Conservation (phyloP, 1,140 invertebrate species). For the Sarcophaga bullata region DNA sequence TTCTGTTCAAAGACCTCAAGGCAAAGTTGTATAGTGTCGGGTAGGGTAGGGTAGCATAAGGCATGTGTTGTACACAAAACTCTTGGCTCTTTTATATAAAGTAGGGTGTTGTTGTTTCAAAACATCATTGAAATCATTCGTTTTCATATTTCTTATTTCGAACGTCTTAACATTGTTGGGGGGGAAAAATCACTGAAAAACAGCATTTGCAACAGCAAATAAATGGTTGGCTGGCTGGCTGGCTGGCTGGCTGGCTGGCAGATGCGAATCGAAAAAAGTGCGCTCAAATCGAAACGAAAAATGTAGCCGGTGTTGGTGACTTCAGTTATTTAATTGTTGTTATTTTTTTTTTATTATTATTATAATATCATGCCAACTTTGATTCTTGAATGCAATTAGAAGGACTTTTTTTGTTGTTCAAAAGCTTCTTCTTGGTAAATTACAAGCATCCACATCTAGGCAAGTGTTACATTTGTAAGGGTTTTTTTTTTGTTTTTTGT, state of each 20-base stretch:
- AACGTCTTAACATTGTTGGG: slow-evolving; percentile 13
- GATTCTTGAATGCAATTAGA: too few species aligned
- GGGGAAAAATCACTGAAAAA: not conserved
- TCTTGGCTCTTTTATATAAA: not conserved
- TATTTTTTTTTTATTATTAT: not conserved
- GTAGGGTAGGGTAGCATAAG: not conserved
- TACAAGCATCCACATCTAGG: not conserved
- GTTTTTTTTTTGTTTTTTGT: too few species aligned
- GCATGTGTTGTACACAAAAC: not conserved
- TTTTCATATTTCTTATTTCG: not conserved
- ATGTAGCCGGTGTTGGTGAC: slow-evolving; percentile 25
- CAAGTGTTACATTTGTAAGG: not conserved
- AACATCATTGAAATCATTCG: slow-evolving; percentile 2
- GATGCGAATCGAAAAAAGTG: slow-evolving; percentile 41
- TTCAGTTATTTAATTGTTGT: slow-evolving; percentile 11
- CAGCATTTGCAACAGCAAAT: slow-evolving; percentile 28
- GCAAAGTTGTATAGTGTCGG: not conserved
- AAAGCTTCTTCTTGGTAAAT: not conserved
- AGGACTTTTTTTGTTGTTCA: too few species aligned
- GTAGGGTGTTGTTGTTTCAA: slow-evolving; percentile 24
- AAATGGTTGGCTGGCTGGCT: too few species aligned
- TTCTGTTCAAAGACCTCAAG: slow-evolving; percentile 15
- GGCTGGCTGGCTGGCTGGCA: not conserved
- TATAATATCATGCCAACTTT: too few species aligned
- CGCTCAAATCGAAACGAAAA: slow-evolving; percentile 31